These are phyloP conservation scores for Drosophila truncata DNA, from an alignment of 1,140 invertebrate species.

Conservation along the genomic window DNA sequence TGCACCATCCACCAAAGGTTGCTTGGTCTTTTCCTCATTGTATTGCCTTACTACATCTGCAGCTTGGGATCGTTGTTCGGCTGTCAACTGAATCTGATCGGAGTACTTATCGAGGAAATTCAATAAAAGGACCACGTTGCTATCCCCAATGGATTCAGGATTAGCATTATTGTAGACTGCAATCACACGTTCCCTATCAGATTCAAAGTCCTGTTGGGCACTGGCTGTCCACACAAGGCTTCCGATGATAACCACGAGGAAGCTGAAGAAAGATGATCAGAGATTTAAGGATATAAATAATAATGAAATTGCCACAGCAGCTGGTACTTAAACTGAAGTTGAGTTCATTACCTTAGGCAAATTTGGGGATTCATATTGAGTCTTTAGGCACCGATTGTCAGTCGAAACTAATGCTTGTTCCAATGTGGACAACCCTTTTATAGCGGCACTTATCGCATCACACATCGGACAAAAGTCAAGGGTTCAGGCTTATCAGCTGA, in stretches of 20 bases:
- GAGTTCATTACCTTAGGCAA: no score
- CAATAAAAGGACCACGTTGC: not conserved
- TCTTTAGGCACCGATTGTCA: no score
- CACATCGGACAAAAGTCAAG: no score
- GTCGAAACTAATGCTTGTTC: no score
- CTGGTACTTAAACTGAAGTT: no score
- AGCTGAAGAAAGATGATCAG: no score
- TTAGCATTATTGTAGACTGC: not conserved
- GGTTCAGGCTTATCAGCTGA: no score
- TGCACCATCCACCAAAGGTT: not conserved
- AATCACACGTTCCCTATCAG: not conserved
- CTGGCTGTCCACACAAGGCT: not conserved
- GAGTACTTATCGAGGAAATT: not conserved
- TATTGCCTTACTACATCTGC: not conserved
- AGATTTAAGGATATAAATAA: no score
- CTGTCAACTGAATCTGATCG: not conserved
- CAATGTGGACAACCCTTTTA: no score
- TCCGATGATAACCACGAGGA: not conserved
- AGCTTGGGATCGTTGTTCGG: not conserved
- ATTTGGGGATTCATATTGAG: no score
- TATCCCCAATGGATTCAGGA: not conserved
- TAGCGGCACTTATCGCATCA: no score
- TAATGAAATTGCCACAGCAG: no score
- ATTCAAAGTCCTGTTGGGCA: not conserved
- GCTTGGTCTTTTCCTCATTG: not conserved